Percentiles rank a stretch among this genome's conserved stretches.
phyloP scores from a whole-genome alignment of 2,113 vertebrate genomes.

The Anhinga anhinga region DNA sequence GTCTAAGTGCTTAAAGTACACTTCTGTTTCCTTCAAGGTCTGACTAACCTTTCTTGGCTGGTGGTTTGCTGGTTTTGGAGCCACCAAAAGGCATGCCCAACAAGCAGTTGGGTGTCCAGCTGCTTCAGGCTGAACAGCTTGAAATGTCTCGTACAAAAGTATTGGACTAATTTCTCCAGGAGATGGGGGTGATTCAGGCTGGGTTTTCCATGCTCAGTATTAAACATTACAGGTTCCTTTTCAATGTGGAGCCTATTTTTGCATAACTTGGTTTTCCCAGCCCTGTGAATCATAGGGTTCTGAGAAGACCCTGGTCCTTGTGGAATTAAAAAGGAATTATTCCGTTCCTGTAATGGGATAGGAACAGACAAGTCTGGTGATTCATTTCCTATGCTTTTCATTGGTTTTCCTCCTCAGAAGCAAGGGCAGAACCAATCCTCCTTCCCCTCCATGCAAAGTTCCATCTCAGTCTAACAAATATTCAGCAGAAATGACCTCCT shows the following conservation, averaged over 20 bases:
- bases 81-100: neutral
- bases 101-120: neutral
- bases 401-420: neutral
- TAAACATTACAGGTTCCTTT: neutral
- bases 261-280: neutral
- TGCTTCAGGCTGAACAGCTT: neutral
- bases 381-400: neutral
- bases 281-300: neutral
- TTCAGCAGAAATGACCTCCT: neutral
- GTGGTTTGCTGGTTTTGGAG: neutral
- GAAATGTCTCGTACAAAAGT: neutral
- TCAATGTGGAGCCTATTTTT: neutral
- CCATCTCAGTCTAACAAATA: neutral
- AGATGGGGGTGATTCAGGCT: neutral
- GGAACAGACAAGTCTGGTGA: neutral
- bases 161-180: neutral
- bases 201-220: neutral
- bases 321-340: slow-evolving; percentile 39
- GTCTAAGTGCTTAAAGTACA: neutral
- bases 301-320: neutral
- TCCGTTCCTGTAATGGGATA: neutral
- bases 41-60: neutral
- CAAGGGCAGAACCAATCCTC: neutral
- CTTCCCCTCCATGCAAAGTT: neutral
- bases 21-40: neutral